A percentile compares a stretch with the other conserved stretches of the same genome.
phyloP scores from a whole-genome alignment of 1,140 invertebrate genomes.

The Megathymus violae region DNA sequence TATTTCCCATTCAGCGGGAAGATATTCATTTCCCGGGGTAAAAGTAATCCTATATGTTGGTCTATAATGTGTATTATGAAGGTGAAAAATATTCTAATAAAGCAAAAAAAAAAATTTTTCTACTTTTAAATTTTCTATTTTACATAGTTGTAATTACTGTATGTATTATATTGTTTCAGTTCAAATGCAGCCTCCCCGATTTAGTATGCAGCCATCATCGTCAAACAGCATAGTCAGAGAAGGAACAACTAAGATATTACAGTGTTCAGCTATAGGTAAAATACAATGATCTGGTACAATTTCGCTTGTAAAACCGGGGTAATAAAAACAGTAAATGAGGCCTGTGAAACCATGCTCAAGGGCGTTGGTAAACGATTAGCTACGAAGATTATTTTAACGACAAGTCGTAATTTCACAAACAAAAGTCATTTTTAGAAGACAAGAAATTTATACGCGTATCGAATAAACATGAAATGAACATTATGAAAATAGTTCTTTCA shows the following conservation, averaged over 20 bases:
- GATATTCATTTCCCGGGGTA: too few species aligned
- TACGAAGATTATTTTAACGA: neutral
- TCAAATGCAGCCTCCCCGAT: conserved; percentile 90
- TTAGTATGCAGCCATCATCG: conserved; percentile 92
- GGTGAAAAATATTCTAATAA: too few species aligned
- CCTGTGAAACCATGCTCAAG: neutral
- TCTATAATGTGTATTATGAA: too few species aligned
- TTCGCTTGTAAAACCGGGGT: neutral
- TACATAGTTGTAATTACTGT: neutral
- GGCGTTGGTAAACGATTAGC: neutral
- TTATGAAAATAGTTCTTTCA: neutral
- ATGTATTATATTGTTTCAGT: conserved; percentile 56
- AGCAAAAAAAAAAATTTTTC: too few species aligned
- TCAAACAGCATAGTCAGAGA: conserved; percentile 93
- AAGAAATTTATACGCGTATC: neutral
- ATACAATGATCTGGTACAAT: neutral
- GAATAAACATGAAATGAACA: neutral
- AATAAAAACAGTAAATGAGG: neutral
- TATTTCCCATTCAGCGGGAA: too few species aligned
- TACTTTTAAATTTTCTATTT: too few species aligned
- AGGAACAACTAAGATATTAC: conserved; percentile 94
- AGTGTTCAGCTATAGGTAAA: conserved; percentile 94
- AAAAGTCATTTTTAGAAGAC: neutral
- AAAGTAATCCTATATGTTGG: too few species aligned
- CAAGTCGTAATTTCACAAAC: neutral